A percentile compares a stretch with the other conserved stretches of the same genome.
These are phyloP conservation scores for Panagrolaimus sp. DNA, from an alignment of 1,140 invertebrate genomes.

Conservation along the genomic window DNA sequence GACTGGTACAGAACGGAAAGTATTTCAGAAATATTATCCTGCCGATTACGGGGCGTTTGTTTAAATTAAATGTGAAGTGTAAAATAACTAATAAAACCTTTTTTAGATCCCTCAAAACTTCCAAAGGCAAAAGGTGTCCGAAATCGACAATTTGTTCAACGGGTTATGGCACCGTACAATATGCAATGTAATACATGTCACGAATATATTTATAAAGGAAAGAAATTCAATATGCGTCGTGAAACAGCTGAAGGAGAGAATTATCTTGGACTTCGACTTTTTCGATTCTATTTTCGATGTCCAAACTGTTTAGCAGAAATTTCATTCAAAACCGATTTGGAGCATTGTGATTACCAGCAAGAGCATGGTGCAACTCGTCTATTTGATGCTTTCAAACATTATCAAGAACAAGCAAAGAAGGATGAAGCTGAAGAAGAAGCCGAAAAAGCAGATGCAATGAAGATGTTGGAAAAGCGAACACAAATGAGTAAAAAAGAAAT, in stretches of 20 bases:
- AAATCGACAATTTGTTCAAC: conserved; percentile 92
- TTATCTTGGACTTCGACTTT: conserved; percentile 92
- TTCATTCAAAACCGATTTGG: conserved; percentile 90
- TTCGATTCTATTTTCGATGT: conserved; percentile 81
- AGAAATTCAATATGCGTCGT: conserved; percentile 98
- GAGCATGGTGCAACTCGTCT: conserved; percentile 96
- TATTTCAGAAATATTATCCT: conserved; percentile 52
- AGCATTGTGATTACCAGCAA: conserved; percentile 94
- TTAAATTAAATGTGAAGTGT: conserved; percentile 42
- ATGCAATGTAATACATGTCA: conserved; percentile 84
- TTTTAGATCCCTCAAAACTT: conserved; percentile 99
- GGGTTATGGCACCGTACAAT: conserved; percentile 63
- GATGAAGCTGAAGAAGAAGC: conserved; percentile 93
- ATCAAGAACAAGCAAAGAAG: conserved; percentile 84
- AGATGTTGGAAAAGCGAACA: conserved; percentile 84
- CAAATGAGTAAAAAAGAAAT: conserved; percentile 93
- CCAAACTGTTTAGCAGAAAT: conserved; percentile 96
- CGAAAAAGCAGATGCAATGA: conserved; percentile 97
- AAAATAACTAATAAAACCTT: conserved; percentile 98
- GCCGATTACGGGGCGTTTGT: background rate
- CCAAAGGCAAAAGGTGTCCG: conserved; percentile 88
- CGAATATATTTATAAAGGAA: conserved; percentile 99
- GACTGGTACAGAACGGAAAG: conserved; percentile 59
- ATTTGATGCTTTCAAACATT: conserved; percentile 93
- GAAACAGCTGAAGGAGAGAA: conserved; percentile 96